phyloP scores from a whole-genome alignment of 2,888 invertebrate species.

The Drosophila colorata region DNA sequence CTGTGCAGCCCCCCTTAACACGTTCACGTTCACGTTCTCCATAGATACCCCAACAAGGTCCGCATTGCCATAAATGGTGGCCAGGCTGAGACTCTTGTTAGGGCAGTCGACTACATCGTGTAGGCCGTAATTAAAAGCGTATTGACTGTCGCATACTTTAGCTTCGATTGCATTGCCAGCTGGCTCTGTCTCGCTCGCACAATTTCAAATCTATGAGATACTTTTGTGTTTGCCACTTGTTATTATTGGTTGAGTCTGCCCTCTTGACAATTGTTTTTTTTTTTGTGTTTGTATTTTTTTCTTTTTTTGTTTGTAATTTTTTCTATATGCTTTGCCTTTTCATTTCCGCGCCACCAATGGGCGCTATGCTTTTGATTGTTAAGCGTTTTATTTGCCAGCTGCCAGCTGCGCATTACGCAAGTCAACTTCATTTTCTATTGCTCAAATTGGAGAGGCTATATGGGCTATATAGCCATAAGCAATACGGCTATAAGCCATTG shows the following conservation, averaged over 20 bases:
- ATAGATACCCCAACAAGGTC: slow-evolving; percentile 60
- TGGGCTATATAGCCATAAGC: slow-evolving; percentile 46
- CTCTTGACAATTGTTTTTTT: slow-evolving; percentile 54
- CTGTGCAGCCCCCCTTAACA: slow-evolving; percentile 2
- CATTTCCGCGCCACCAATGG: slow-evolving; percentile 56
- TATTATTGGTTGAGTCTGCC: slow-evolving; percentile 55
- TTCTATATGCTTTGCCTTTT: slow-evolving; percentile 35
- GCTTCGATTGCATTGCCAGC: slow-evolving; percentile 55
- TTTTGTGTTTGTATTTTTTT: too few relatives aligned
- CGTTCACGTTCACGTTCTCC: slow-evolving; percentile 31
- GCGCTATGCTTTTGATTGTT: slow-evolving; percentile 27
- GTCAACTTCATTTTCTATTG: slow-evolving; percentile 74
- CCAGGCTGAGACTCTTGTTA: slow-evolving; percentile 63
- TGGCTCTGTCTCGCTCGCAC: slow-evolving; percentile 58
- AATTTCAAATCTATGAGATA: slow-evolving; percentile 40
- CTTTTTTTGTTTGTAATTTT: slow-evolving; percentile 5
- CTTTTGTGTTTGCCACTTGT: slow-evolving; percentile 43
- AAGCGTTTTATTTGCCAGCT: slow-evolving; percentile 47
- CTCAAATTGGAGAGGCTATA: slow-evolving; percentile 55
- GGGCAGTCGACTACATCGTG: slow-evolving; percentile 56
- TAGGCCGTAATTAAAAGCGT: slow-evolving; percentile 78
- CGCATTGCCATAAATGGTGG: slow-evolving; percentile 75
- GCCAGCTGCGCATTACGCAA: slow-evolving; percentile 78
- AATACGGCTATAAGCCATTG: slow-evolving; percentile 62
- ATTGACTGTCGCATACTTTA: slow-evolving; percentile 63